Percentiles rank a stretch among this genome's conserved stretches.
phyloP scores from a whole-genome alignment of 2,888 invertebrate species.

The Dryomyza anilis region DNA sequence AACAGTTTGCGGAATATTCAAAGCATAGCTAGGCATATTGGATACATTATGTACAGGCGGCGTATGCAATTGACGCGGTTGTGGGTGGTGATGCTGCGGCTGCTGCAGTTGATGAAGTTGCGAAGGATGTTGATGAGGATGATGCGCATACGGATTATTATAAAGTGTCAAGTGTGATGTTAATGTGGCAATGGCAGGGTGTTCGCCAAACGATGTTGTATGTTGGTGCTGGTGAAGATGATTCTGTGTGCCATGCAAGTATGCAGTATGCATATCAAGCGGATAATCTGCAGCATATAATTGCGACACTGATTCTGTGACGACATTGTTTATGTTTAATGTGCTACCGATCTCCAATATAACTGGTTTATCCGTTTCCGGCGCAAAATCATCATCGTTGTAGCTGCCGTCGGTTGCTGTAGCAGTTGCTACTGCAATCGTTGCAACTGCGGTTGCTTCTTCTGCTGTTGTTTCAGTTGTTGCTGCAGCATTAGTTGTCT shows the following conservation, averaged over 20 bases:
- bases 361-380: conserved; percentile 49
- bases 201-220: neutral
- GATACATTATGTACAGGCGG: neutral
- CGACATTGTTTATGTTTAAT: too few relatives aligned
- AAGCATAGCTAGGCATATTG: neutral
- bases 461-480: conserved; percentile 1
- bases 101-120: conserved; percentile 27
- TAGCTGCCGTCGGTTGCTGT: conserved; percentile 35
- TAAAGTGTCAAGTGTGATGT: conserved; percentile 29
- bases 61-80: too few relatives aligned
- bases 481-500: conserved; percentile 9
- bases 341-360: conserved; percentile 48
- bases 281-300: conserved; percentile 37
- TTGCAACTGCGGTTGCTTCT: neutral
- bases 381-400: conserved; percentile 25
- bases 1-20: conserved; percentile 51
- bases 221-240: neutral
- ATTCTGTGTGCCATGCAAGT: neutral
- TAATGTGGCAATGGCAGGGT: neutral
- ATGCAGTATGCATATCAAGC: conserved; percentile 35
- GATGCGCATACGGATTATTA: conserved; percentile 34
- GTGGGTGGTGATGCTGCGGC: too few relatives aligned
- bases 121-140: conserved; percentile 23
- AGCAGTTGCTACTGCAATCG: neutral
- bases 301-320: conserved; percentile 38